Base-by-base conservation (phyloP, 2,888 invertebrate species). In the Lapara coniferarum region DNA sequence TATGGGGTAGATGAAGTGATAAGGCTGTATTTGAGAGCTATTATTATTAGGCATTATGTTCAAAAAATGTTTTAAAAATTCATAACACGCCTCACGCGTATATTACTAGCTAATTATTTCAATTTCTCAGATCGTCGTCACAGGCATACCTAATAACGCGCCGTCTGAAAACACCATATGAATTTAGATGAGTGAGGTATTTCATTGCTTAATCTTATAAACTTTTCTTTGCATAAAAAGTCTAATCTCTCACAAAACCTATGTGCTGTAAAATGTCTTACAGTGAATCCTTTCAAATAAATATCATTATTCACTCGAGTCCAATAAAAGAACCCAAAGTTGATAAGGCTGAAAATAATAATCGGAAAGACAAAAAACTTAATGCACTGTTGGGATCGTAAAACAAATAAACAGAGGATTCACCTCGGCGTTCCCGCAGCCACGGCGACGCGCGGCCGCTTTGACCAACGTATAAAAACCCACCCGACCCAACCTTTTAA, bases 381-480 rank as follows among this genome's bases (percentile, higher is more conserved):
- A 93, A 92, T 91, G 91, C 91, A 90, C 87, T 88, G 90, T 90
- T 90, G 91, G 90, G 92, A 89, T 87, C 88, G 85, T 92, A 93
- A 93, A 93, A 93, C 92, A 93, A 93, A 93, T 90, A 93, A 91
- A 89, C 88, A 85, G 84, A 84, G 89, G 85, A 82, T 88, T 86
- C 85, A 86, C 87, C 88, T 85, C 85, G 78, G 78, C 80, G 85
- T 78, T 75, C 86, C 82, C 85, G 87, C 85, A 87, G 89, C 87
- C 88, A 81, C 77, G 78, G 77, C 83, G 87, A 83, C 88, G 90
- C 82, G 37, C 91, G 92, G 92, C 78, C 77, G 89, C 92, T 93
- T 93, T 93, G 92, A 92, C 89, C 85, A 78, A 75, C 86, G 79
- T 80, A 92, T 91, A 92, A 93, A 93, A 93, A 92, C 92, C 88